Base-by-base conservation (phyloP, 2,797 vertebrate species). In the Petrocephalus schoutedeni region DNA sequence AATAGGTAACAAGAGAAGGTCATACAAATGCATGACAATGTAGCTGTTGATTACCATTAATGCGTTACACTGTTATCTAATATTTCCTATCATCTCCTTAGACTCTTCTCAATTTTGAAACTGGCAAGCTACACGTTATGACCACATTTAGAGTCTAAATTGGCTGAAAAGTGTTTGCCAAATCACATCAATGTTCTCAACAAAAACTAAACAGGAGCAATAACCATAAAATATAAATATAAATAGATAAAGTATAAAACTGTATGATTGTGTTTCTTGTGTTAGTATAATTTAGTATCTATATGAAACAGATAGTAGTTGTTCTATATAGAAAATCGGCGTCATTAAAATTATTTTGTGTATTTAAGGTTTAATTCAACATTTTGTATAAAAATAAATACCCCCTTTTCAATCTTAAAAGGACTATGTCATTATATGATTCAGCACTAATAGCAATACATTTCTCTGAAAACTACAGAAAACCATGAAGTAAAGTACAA, bases 401-500 rank as follows among this genome's bases (percentile, higher is more conserved):
- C 84, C 23, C 36, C 1, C 2, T 36, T 59, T n/a, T 85, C 28
- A 4, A 8, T 51, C 6, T 58, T 8, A 85, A 58, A 58, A 85
- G 56, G 32, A 19, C 23, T 12, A 57, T 19, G 6, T 32, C 56
- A n/a, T 56, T 57, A 58, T 56, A 41, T 58, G 53, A 57, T 16
- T 8, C 21, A 10, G 49, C 5, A 71, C 45, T 54, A 53, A 10
- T 16, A 10, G 36, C 32, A 57, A 85, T 54, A 28, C 32, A 61
- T 58, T 86, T 86, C 16, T 58, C 45, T 21, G 28, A 64, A 49
- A 28, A 61, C 59, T 56, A 61, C 77, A 59, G 59, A 71, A n/a
- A 23, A 85, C 56, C 74, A 87, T 57, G 45, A 84, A 56, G 67
- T 54, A 53, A 87, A 87, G 49, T 87, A 87, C 82, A 32, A 61